These are phyloP conservation scores for Elanus axillaris DNA, from an alignment of 2,113 vertebrate genomes.

Conservation along the genomic window DNA sequence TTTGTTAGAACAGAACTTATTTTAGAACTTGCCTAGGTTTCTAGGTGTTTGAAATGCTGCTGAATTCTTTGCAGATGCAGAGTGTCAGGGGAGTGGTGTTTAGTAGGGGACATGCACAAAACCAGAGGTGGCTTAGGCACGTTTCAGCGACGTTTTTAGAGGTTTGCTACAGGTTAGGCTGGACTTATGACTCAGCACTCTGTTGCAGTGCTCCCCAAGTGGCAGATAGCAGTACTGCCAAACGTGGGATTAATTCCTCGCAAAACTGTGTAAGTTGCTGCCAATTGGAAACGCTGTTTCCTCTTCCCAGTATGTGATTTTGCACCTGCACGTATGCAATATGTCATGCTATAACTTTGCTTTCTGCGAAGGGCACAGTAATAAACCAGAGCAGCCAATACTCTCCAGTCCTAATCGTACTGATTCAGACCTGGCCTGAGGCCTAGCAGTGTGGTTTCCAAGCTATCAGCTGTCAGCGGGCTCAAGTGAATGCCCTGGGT, in stretches of 20 bases:
- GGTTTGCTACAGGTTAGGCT: constrained; percentile 21
- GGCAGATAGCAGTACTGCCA: constrained; percentile 29
- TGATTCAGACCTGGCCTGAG: neutral
- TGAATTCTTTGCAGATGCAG: neutral
- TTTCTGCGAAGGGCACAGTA: neutral
- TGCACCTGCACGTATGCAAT: neutral
- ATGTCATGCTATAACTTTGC: neutral
- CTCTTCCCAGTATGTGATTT: neutral
- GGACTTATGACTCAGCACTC: constrained; percentile 57
- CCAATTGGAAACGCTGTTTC: neutral
- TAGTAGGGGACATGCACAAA: neutral
- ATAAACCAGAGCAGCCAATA: neutral
- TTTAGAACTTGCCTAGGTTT: neutral
- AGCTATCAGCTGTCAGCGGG: neutral
- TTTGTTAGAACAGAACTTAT: neutral
- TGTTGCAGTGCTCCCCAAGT: constrained; percentile 31
- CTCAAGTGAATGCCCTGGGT: neutral
- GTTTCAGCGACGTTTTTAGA: neutral
- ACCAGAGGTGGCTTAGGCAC: rapidly evolving
- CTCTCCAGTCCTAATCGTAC: neutral
- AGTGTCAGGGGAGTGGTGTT: neutral
- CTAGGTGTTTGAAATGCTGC: neutral
- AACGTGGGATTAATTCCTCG: neutral
- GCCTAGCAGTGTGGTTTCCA: neutral
- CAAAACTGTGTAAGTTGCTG: neutral